Percentiles rank a stretch among this genome's conserved stretches.
These are phyloP conservation scores for Ptychoptera albimana DNA, from an alignment of 2,888 invertebrate species.

Conservation along the genomic window DNA sequence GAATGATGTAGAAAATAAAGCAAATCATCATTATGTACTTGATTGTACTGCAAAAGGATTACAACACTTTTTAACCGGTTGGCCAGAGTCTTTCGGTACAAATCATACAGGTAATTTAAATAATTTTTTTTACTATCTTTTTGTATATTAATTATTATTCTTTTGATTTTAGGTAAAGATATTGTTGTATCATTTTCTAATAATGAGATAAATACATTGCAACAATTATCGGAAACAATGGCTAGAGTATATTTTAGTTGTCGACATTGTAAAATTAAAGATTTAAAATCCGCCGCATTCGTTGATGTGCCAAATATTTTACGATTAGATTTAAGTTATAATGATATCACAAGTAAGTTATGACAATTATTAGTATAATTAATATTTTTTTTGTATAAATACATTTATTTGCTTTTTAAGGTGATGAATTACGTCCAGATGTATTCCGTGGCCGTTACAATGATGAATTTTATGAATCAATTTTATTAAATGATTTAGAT, in stretches of 20 bases:
- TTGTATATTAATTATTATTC: neutral
- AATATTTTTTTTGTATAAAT: neutral
- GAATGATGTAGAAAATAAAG: conserved; percentile 15
- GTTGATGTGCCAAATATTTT: conserved; percentile 26
- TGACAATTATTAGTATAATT: neutral
- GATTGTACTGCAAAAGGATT: conserved; percentile 23
- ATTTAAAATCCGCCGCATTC: conserved; percentile 23
- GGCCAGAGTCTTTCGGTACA: conserved; percentile 24
- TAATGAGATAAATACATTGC: conserved; percentile 21
- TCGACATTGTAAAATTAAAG: conserved; percentile 23
- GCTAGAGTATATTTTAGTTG: conserved; percentile 23
- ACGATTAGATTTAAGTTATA: conserved; percentile 25
- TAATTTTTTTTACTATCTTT: neutral
- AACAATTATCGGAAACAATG: conserved; percentile 27
- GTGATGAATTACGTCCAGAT: conserved; percentile 42
- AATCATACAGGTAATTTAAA: conserved; percentile 17
- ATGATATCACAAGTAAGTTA: conserved; percentile 15
- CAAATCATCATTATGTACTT: conserved; percentile 16
- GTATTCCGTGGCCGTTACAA: conserved; percentile 50
- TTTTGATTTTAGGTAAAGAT: conserved; percentile 14
- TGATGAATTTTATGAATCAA: conserved; percentile 37
- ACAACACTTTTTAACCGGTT: conserved; percentile 25
- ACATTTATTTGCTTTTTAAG: conserved; percentile 22
- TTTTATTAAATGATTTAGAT: conserved; percentile 39
- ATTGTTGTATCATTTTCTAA: conserved; percentile 24